Percentiles rank a stretch among this genome's conserved stretches.
Evolutionary conservation across 2,113 vertebrate species (phyloP).

Genomic region (Dicerorhinus sumatrensis): DNA sequence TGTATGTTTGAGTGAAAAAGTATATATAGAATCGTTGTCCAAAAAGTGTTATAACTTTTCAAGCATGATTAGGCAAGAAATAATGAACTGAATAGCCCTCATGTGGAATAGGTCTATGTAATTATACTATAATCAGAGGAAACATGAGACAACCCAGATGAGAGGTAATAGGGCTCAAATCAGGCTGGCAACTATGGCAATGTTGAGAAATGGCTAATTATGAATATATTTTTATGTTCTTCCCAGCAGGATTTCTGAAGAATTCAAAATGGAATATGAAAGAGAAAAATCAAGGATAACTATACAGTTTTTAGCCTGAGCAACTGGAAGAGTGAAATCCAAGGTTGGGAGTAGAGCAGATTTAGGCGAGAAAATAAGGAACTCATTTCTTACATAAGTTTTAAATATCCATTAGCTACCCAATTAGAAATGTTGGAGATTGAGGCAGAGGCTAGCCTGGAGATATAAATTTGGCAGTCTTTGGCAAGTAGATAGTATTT

Average conservation of each 20-base stretch:
- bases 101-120: background rate
- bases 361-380: background rate
- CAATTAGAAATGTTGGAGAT: background rate
- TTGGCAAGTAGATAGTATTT: background rate
- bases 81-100: background rate
- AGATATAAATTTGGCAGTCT: background rate
- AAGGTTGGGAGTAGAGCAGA: background rate
- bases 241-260: background rate
- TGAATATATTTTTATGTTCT: background rate
- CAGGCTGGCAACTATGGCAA: background rate
- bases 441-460: background rate
- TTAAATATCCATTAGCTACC: background rate
- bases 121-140: background rate
- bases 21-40: background rate
- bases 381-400: background rate
- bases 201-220: background rate
- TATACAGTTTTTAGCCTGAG: background rate
- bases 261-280: background rate
- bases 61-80: background rate
- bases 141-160: background rate
- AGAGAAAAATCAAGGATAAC: background rate
- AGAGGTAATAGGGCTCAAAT: background rate
- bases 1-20: background rate
- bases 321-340: background rate
- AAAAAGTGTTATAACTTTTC: background rate